Evolutionary conservation across 2,888 invertebrate genomes (phyloP), one percentile per base, ranked within the genome.

Genomic region (Peribatodes rhomboidaria): DNA sequence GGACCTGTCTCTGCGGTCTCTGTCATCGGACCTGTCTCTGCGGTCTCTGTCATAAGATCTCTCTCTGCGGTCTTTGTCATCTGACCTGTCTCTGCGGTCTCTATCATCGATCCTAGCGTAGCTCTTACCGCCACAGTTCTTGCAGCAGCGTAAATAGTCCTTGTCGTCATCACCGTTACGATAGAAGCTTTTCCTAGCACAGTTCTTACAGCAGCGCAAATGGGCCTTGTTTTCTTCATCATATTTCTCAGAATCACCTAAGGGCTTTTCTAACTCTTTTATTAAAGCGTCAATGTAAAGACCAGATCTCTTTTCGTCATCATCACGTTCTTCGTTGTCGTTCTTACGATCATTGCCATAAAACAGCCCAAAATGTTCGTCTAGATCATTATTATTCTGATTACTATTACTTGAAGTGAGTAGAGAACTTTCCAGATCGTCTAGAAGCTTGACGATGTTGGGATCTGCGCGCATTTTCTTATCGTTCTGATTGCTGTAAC

Each of bases 351-450:
- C 16, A 3, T 67, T 62, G n/a, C 37, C 55, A 18, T 72, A 72
- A 6, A 65, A 57, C 3, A 69, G 50, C 35, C 56, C 14, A 20
- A 42, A 1, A 37, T 14, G 33, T 16, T 2, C 7, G 7, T 13
- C 35, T 39, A n/a, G 33, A n/a, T 67, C 50, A 20, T 52, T 49
- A 33, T 53, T 13, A 3, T 49, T 39, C 6, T 68, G 60, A 11
- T 54, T 50, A 53, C 54, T 66, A 39, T 65, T 46, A 37, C 41
- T 58, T 33, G 39, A 2, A 14, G 1, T 20, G 7, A 37, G 10
- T 47, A 63, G 9, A 16, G 47, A 18, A 18, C 53, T 42, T 49
- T 76, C 76, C 11, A 82, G 62, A 39, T 78, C 71, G 13, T 78
- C 53, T 0, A 81, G 61, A 13, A 79, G 61, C 16, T 70, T 54